These are phyloP conservation scores for Psophia crepitans DNA, from an alignment of 2,113 vertebrate species.

Conservation along the genomic window DNA sequence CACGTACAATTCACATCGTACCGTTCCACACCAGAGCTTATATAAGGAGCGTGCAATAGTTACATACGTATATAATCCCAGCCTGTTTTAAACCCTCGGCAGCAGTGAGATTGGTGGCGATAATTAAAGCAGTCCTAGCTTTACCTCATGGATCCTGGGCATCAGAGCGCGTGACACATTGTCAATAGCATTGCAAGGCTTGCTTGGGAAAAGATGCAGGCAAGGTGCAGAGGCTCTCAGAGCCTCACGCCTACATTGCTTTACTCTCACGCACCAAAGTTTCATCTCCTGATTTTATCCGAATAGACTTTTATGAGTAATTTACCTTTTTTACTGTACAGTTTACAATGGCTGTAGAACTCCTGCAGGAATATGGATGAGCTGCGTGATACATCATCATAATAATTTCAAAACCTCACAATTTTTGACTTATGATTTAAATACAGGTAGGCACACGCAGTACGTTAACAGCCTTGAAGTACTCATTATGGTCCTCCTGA, in stretches of 20 bases:
- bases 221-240: background rate
- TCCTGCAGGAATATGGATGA: background rate
- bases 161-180: rapidly evolving
- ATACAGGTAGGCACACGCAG: background rate
- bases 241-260: background rate
- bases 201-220: background rate
- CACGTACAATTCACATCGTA: background rate
- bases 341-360: background rate
- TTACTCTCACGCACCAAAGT: background rate
- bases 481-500: background rate
- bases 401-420: background rate
- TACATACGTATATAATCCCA: background rate
- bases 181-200: background rate
- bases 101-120: background rate
- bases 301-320: background rate
- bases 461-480: background rate
- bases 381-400: background rate
- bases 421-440: background rate
- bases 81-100: background rate
- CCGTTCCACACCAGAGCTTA: background rate
- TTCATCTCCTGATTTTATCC: background rate
- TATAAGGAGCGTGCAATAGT: background rate
- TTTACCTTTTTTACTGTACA: background rate
- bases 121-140: background rate
- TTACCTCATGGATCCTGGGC: background rate